A percentile compares a stretch with the other conserved stretches of the same genome.
Conservation (phyloP, 2,888 invertebrate species). For the Brenthis ino region DNA sequence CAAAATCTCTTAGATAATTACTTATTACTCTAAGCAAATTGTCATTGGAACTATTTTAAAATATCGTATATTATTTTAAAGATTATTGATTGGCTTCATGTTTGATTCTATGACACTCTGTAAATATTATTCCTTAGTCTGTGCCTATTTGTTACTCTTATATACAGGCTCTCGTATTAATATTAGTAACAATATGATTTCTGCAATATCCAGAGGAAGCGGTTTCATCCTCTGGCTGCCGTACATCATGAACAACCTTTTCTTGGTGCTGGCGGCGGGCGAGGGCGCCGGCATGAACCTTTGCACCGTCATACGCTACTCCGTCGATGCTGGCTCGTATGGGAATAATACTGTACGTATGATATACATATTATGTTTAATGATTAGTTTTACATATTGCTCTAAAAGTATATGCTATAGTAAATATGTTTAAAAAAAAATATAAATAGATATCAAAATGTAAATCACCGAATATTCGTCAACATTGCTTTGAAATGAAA, state of each 20-base stretch:
- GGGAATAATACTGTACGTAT: conserved; percentile 46
- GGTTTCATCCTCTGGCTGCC: conserved; percentile 77
- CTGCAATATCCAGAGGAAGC: conserved; percentile 59
- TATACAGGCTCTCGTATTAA: neutral
- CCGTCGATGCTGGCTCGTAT: conserved; percentile 47
- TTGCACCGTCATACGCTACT: conserved; percentile 65
- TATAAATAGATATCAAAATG: neutral
- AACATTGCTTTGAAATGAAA: too few relatives aligned
- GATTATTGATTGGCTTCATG: too few relatives aligned
- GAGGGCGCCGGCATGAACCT: conserved; percentile 71
- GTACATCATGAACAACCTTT: conserved; percentile 77
- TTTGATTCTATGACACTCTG: too few relatives aligned
- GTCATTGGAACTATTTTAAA: too few relatives aligned
- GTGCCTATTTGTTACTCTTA: too few relatives aligned
- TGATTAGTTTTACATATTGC: neutral
- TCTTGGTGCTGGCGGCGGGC: conserved; percentile 65
- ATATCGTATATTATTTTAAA: too few relatives aligned
- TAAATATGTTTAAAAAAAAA: neutral
- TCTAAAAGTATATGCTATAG: neutral
- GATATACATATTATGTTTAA: neutral
- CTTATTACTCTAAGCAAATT: too few relatives aligned
- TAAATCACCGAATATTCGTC: too few relatives aligned
- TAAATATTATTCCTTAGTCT: too few relatives aligned
- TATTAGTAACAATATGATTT: neutral
- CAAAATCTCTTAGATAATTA: too few relatives aligned